Evolutionary conservation across 1,140 invertebrate species (phyloP), one percentile per base, ranked within the genome.

Genomic region (Leptopilina boulardi): DNA sequence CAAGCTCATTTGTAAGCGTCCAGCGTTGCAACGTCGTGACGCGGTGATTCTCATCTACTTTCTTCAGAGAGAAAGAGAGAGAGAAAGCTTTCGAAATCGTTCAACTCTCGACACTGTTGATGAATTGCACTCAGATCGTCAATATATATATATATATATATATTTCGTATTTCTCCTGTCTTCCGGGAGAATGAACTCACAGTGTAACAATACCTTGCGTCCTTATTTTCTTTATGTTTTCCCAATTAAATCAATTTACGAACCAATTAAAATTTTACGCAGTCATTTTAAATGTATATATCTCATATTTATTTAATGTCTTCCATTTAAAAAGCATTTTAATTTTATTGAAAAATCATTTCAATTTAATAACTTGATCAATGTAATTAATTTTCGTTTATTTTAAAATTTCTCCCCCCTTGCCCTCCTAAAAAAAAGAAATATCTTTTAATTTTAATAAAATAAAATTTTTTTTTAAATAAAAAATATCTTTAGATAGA

Each of bases 1-100:
- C 59, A 66, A 66, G 59, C 59, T 66, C 59, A 66, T 66, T 66
- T 66, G 59, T 66, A 66, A 66, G 59, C 59, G 59, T 66, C 59
- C 59, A 66, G 59, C 26, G 59, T 30, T 66, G 59, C 23, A 30
- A 30, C 59, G 23, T 66, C 59, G 59, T 66, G 59, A 30, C 59
- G 59, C 59, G 59, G 59, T 66, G 59, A 66, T 66, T 66, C 59
- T 34, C 59, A 13, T 66, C 26, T 30, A 15, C 59, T 30, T 66
- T 66, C 59, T 30, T 66, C n/a, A n/a, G n/a, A n/a, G n/a, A n/a
- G 3, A 38, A 38, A 38, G 34, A 38, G 34, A 8, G 34, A 38
- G 34, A 38, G 59, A 26, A 21, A 30, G 59, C 26, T 30, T 66
- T 66, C 59, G 59, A 66, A 66, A 66, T 66, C 26, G 59, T 66